Percentiles rank a stretch among this genome's conserved stretches.
Conservation (phyloP, 2,888 invertebrate genomes). For the Molanna angustata region DNA sequence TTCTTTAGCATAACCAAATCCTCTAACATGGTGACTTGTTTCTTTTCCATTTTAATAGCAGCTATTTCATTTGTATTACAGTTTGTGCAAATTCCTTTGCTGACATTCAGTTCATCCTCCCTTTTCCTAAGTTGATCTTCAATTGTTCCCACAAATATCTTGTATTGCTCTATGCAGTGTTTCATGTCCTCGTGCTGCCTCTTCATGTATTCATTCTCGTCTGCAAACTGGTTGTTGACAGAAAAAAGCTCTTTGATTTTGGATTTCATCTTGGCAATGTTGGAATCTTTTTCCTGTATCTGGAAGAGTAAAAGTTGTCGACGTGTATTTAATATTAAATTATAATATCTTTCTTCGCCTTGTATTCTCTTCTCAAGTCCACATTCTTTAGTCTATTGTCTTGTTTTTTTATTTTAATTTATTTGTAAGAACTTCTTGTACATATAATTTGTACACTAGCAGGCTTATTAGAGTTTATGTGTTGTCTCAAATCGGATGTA, state of each 20-base stretch:
- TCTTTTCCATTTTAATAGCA: constrained; percentile 50
- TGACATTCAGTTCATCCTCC: constrained; percentile 39
- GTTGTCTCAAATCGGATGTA: no score
- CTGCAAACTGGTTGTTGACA: constrained; percentile 60
- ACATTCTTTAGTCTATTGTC: no score
- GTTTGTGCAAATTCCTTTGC: constrained; percentile 40
- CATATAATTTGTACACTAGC: no score
- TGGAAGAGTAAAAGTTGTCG: constrained; percentile 36
- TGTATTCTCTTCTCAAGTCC: no score
- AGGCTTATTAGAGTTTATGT: no score
- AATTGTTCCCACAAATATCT: constrained; percentile 49
- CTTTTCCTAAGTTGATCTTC: constrained; percentile 45
- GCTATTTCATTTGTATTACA: constrained; percentile 53
- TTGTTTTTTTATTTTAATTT: no score
- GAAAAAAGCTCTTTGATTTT: constrained; percentile 58
- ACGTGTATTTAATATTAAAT: no score
- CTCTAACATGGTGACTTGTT: constrained; percentile 58
- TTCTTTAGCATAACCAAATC: constrained; percentile 75
- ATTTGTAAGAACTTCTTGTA: no score
- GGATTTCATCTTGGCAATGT: constrained; percentile 60
- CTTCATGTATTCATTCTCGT: constrained; percentile 59
- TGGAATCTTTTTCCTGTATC: constrained; percentile 59
- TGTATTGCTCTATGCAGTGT: constrained; percentile 53
- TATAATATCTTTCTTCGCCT: no score
- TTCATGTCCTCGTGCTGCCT: constrained; percentile 50